Evolutionary conservation across 2,113 vertebrate genomes (phyloP).

Genomic region (Ardeotis arabs): DNA sequence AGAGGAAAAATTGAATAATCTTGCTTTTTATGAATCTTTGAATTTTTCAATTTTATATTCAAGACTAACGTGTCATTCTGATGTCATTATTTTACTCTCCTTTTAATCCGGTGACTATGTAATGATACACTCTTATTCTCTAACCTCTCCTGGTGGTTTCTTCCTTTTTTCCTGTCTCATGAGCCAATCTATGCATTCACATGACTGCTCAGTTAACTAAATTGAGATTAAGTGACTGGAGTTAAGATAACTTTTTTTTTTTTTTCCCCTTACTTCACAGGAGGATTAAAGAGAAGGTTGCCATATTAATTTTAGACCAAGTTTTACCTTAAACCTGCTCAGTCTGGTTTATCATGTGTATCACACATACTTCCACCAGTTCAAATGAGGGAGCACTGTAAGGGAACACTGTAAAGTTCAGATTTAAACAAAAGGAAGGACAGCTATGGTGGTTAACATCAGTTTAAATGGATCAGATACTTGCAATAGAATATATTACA

Average conservation of each 20-base stretch:
- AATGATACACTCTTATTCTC: neutral
- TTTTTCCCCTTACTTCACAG: neutral
- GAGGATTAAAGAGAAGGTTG: neutral
- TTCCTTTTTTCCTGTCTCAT: neutral
- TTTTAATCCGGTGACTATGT: neutral
- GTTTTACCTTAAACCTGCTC: neutral
- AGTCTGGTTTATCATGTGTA: neutral
- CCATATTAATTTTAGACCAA: neutral
- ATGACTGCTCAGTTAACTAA: neutral
- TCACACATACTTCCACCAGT: neutral
- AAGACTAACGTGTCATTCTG: neutral
- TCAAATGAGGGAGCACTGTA: neutral
- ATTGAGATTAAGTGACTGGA: neutral
- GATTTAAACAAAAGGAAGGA: neutral
- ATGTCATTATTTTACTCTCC: neutral
- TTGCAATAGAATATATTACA: neutral
- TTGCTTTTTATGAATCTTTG: neutral
- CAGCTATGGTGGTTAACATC: neutral
- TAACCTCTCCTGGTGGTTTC: neutral
- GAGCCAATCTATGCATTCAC: neutral
- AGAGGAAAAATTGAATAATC: neutral
- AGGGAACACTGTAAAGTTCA: neutral
- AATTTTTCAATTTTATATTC: neutral
- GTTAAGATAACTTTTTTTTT: neutral
- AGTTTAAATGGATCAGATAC: neutral